Conservation (phyloP, 2,797 vertebrate species). For the Apodemus agrarius region DNA sequence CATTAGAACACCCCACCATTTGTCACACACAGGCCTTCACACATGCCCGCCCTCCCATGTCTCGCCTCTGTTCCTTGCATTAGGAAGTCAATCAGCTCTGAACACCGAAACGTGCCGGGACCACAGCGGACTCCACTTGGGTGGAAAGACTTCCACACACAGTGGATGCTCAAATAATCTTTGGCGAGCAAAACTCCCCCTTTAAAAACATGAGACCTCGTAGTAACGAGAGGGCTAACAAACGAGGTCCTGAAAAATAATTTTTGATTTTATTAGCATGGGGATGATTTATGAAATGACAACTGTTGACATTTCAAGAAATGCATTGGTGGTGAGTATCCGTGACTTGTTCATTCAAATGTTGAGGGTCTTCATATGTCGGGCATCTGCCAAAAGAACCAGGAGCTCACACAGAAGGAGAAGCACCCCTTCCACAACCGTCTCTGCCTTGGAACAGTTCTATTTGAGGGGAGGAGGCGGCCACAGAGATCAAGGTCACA, state of each 20-base stretch:
- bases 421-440: not conserved
- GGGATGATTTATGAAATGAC: constrained; percentile 18
- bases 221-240: not conserved
- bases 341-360: constrained; percentile 41
- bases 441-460: not conserved
- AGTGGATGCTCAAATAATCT: not conserved
- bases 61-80: not conserved
- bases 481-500: not conserved
- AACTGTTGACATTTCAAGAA: not conserved
- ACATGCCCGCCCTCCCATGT: fast-evolving
- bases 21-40: not conserved
- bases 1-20: constrained; percentile 30
- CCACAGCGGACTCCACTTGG: not conserved
- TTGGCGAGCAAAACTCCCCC: not conserved
- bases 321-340: not conserved
- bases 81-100: not conserved
- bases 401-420: not conserved
- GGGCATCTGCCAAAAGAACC: not conserved
- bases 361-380: not conserved
- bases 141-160: not conserved
- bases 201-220: not conserved
- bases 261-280: constrained; percentile 1
- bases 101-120: not conserved
- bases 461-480: not conserved
- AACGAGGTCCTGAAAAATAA: not conserved